A percentile compares a stretch with the other conserved stretches of the same genome.
phyloP scores from a whole-genome alignment of 2,888 invertebrate species.

The Drosophila mettleri region DNA sequence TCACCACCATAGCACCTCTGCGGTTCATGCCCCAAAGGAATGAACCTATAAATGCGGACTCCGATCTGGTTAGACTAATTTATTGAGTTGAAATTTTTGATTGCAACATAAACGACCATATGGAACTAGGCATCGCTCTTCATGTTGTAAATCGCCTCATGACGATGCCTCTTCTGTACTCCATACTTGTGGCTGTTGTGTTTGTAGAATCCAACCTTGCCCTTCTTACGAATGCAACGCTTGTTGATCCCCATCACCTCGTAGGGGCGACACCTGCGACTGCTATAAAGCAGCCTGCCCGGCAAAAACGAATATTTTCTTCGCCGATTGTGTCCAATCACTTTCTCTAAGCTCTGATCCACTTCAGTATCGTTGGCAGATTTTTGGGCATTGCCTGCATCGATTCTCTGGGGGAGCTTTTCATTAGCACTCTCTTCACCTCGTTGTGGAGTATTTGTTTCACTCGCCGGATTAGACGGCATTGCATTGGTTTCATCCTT shows the following conservation, averaged over 20 bases:
- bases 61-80: background rate
- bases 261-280: constrained; percentile 43
- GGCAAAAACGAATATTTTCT: constrained; percentile 35
- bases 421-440: no score
- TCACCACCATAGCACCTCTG: background rate
- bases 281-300: constrained; percentile 27
- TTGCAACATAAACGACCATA: background rate
- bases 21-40: background rate
- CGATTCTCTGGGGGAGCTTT: no score
- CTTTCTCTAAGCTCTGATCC: background rate
- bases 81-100: background rate
- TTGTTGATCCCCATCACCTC: constrained; percentile 32
- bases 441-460: no score
- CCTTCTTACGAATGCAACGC: constrained; percentile 56
- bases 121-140: background rate
- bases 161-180: constrained; percentile 17
- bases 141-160: background rate
- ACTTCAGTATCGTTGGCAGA: background rate
- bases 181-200: constrained; percentile 47
- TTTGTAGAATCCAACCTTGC: constrained; percentile 33
- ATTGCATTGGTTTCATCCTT: background rate
- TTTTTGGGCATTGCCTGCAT: no score
- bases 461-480: no score
- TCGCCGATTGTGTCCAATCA: constrained; percentile 29
- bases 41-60: background rate